phyloP scores from a whole-genome alignment of 2,888 invertebrate genomes.

The Panopea generosa region DNA sequence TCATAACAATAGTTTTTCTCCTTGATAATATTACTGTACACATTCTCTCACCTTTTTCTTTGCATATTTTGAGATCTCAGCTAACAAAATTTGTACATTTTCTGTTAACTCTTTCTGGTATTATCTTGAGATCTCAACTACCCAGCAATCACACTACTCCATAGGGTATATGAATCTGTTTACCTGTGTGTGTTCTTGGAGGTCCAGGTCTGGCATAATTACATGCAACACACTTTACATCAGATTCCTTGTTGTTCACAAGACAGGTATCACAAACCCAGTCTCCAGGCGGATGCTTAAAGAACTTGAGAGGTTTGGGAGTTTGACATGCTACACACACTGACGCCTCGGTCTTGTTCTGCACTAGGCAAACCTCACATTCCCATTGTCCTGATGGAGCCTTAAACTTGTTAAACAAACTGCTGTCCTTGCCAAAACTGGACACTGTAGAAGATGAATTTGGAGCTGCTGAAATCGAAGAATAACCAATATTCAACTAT shows the following conservation, averaged over 20 bases:
- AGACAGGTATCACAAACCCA: slow-evolving; percentile 80
- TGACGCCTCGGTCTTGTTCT: slow-evolving; percentile 68
- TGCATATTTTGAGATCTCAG: too few relatives aligned
- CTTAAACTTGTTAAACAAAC: slow-evolving; percentile 64
- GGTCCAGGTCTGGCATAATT: slow-evolving; percentile 78
- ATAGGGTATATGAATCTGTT: too few relatives aligned
- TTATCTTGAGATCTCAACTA: too few relatives aligned
- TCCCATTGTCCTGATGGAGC: slow-evolving; percentile 75
- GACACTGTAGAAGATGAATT: too few relatives aligned
- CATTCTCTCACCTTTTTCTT: too few relatives aligned
- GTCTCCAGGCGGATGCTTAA: slow-evolving; percentile 70
- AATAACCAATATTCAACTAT: too few relatives aligned
- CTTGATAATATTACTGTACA: too few relatives aligned
- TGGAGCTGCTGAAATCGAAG: too few relatives aligned
- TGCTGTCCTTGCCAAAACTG: neutral
- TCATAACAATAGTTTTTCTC: too few relatives aligned
- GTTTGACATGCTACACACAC: slow-evolving; percentile 82
- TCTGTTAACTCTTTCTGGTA: too few relatives aligned
- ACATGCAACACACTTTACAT: slow-evolving; percentile 80
- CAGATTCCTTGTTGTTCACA: slow-evolving; percentile 71
- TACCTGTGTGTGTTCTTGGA: slow-evolving; percentile 55
- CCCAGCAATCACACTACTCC: too few relatives aligned
- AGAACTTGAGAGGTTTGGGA: slow-evolving; percentile 74
- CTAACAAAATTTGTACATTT: too few relatives aligned
- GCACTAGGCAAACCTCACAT: slow-evolving; percentile 78